These are phyloP conservation scores for Threskiornis aethiopicus DNA, from an alignment of 2,797 vertebrate genomes.

Conservation along the genomic window DNA sequence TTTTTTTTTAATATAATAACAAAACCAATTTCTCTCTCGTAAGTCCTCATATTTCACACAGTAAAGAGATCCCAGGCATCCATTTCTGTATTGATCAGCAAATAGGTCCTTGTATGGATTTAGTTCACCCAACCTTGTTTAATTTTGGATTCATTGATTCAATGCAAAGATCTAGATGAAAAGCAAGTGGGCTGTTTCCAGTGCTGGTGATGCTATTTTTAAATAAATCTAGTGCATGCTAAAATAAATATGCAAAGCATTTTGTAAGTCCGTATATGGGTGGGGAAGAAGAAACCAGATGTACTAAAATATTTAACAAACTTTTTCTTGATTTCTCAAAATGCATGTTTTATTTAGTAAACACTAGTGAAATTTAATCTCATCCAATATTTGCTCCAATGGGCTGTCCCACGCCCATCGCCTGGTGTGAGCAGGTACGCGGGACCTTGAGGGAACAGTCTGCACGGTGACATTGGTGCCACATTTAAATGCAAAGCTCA, in stretches of 20 bases:
- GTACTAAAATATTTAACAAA: constrained; percentile 73
- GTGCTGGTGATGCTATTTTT: constrained; percentile 62
- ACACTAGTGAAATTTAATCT: neutral
- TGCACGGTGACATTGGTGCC: neutral
- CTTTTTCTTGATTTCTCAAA: neutral
- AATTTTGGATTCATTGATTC: constrained; percentile 70
- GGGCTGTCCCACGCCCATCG: neutral
- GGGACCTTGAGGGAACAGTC: neutral
- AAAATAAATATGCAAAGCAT: constrained; percentile 66
- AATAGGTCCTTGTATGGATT: constrained; percentile 50
- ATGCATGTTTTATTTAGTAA: constrained; percentile 21
- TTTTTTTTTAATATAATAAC: constrained; percentile 10
- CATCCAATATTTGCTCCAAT: neutral
- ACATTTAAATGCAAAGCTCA: constrained; percentile 24
- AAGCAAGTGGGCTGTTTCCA: constrained; percentile 62
- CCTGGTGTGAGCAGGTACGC: neutral
- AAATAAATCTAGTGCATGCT: constrained; percentile 57
- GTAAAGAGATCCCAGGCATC: neutral
- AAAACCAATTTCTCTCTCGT: constrained; percentile 15
- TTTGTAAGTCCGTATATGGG: constrained; percentile 36
- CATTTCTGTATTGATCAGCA: constrained; percentile 51
- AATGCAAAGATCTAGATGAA: constrained; percentile 51
- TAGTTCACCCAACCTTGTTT: constrained; percentile 59
- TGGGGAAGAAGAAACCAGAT: constrained; percentile 8
- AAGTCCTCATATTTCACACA: constrained; percentile 36